These are phyloP conservation scores for Apostichopus californicus DNA, from an alignment of 35 echinoderm and acorn worm genomes.

Conservation along the genomic window DNA sequence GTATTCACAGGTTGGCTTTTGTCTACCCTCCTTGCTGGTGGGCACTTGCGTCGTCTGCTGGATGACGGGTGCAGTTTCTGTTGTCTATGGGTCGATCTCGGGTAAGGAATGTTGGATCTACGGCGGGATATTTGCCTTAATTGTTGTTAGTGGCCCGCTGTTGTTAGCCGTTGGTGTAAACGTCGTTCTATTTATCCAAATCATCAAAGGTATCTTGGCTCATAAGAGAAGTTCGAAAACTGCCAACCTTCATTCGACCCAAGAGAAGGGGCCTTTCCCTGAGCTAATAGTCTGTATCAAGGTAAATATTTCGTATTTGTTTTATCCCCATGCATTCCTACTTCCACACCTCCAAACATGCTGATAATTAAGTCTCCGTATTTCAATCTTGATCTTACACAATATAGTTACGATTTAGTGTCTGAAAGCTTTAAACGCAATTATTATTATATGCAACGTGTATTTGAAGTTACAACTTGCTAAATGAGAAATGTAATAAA, in stretches of 20 bases:
- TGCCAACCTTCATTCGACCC: background rate
- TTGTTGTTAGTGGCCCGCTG: background rate
- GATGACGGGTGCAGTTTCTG: background rate
- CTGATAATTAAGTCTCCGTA: no score
- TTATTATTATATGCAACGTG: no score
- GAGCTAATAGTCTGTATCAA: slow-evolving; percentile 19
- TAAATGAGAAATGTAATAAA: no score
- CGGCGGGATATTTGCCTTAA: background rate
- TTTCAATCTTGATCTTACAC: no score
- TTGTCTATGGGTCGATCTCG: background rate
- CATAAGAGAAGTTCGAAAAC: background rate
- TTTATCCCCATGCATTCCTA: no score
- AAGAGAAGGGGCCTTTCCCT: background rate
- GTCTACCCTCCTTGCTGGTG: background rate
- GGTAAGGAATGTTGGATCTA: slow-evolving; percentile 15
- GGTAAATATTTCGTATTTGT: background rate
- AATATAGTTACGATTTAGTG: no score
- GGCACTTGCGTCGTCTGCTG: background rate
- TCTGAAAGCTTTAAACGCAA: no score
- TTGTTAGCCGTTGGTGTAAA: background rate
- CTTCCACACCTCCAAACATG: no score
- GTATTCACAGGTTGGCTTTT: background rate
- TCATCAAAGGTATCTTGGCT: background rate
- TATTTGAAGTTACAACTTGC: no score
- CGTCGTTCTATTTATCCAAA: background rate